Conservation (phyloP, 2,113 vertebrate species). For the Melospiza melodia region DNA sequence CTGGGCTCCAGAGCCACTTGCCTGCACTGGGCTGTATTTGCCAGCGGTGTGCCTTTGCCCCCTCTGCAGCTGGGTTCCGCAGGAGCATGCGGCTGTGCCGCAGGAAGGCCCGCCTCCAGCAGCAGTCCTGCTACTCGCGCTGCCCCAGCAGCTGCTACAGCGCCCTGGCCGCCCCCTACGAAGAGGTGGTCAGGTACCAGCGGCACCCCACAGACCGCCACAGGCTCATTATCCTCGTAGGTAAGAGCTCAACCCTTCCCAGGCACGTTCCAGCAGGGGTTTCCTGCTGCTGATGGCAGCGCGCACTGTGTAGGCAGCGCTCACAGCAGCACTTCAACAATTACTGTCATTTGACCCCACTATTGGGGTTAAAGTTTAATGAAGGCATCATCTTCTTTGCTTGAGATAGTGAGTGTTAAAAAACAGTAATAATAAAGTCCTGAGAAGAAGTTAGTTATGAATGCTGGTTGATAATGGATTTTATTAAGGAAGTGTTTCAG, state of each 20-base stretch:
- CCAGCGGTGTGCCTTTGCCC: not conserved
- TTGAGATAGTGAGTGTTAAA: not conserved
- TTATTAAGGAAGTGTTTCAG: not conserved
- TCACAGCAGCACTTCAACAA: not conserved
- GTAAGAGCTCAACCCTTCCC: constrained; percentile 67
- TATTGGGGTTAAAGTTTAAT: not conserved
- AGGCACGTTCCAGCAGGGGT: not conserved
- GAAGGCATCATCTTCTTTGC: not conserved
- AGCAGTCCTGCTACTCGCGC: constrained; percentile 53
- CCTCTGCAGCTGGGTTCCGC: constrained; percentile 86
- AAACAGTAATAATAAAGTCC: not conserved
- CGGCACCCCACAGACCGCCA: constrained; percentile 77
- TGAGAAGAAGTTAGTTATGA: not conserved
- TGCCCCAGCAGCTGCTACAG: constrained; percentile 73
- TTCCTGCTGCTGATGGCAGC: not conserved
- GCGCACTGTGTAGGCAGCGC: too few species aligned
- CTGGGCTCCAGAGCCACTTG: not conserved
- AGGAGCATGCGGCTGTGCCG: constrained; percentile 91
- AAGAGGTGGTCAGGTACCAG: constrained; percentile 92
- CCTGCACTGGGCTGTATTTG: rapidly evolving
- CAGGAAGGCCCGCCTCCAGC: constrained; percentile 69
- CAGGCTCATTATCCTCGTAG: constrained; percentile 86
- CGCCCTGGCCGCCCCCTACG: constrained; percentile 77
- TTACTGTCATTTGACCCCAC: not conserved
- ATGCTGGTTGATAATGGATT: not conserved